Evolutionary conservation across 35 echinoderm and acorn worm genomes (phyloP), one percentile per base, ranked within the genome.

Genomic region (Eucidaris tribuloides): DNA sequence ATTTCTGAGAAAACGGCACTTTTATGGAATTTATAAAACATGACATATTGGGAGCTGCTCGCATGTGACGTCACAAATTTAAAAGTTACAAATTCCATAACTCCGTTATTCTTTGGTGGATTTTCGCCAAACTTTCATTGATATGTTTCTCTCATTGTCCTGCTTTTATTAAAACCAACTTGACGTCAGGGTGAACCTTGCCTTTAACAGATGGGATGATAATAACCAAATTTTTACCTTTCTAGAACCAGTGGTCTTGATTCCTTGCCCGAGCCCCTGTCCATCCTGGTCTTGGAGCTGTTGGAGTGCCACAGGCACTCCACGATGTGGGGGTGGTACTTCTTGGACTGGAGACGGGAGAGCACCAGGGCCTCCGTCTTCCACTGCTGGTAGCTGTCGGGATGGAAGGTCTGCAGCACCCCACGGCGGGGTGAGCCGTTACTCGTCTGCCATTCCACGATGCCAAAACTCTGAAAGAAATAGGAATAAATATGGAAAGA

Each of bases 281-380:
- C 85, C 43, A 88, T 39, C 33, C 77, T 79, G 58, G 85, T 88
- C 40, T 88, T 77, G 41, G 85, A 88, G 41, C 85, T 88, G 56
- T 88, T 88, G 40, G 85, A 88, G 59, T 87, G 85, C 91, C 91
- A 93, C 46, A 93, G 78, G 60, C 82, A 93, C 45, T 93, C 91
- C 39, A 93, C 83, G 60, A 93, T 88, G 57, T 93, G 87, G n/a
- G 70, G 79, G 31, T 93, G 91, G 31, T 78, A 68, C 5, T 79
- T 79, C 30, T 88, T 57, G 33, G 52, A 54, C 64, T 88, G 87
- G 33, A 93, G 81, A 15, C 82, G 61, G 20, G 85, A 79, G 6
- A 93, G 81, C 29, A 81, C 88, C 46, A 45, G 77, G 28, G 91
- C 76, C 46, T 88, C 85, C 9, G 54, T 79, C 29, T 81, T 87